These are phyloP conservation scores for Piscicola geometra DNA, from an alignment of 2,888 invertebrate species.

Conservation along the genomic window DNA sequence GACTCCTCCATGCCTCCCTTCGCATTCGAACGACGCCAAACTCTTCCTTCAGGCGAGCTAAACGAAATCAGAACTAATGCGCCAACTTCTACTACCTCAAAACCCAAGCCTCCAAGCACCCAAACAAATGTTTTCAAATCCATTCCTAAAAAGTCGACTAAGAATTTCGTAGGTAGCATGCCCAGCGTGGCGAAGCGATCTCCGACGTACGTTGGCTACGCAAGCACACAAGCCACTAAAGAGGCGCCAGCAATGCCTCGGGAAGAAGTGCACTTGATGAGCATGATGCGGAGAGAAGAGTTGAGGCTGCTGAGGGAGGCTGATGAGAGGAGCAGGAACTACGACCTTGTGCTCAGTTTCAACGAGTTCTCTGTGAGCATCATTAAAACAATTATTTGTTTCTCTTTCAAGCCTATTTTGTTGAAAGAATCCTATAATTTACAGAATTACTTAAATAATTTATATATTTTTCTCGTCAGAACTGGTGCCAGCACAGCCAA, in stretches of 20 bases:
- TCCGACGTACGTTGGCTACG: constrained; percentile 85
- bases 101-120: constrained; percentile 20
- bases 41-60: constrained; percentile 46
- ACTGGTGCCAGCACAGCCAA: constrained; percentile 36
- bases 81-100: background rate
- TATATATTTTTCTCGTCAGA: constrained; percentile 4
- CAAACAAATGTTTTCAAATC: background rate
- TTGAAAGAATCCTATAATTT: background rate
- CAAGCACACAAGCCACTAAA: constrained; percentile 75
- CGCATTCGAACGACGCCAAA: constrained; percentile 48
- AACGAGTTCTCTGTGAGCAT: constrained; percentile 53
- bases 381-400: constrained; percentile 16
- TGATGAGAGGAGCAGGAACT: constrained; percentile 51
- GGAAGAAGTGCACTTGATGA: constrained; percentile 88
- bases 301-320: constrained; percentile 77
- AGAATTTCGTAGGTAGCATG: constrained; percentile 70
- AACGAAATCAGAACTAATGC: background rate
- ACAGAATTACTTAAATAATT: no score
- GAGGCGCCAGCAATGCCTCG: constrained; percentile 80
- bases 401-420: background rate
- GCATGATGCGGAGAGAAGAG: constrained; percentile 88
- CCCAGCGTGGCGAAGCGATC: constrained; percentile 78
- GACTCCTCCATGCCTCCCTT: constrained; percentile 42
- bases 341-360: constrained; percentile 53
- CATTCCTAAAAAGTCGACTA: constrained; percentile 28